Base-by-base conservation (phyloP, 2,113 vertebrate genomes). In the Morone saxatilis region DNA sequence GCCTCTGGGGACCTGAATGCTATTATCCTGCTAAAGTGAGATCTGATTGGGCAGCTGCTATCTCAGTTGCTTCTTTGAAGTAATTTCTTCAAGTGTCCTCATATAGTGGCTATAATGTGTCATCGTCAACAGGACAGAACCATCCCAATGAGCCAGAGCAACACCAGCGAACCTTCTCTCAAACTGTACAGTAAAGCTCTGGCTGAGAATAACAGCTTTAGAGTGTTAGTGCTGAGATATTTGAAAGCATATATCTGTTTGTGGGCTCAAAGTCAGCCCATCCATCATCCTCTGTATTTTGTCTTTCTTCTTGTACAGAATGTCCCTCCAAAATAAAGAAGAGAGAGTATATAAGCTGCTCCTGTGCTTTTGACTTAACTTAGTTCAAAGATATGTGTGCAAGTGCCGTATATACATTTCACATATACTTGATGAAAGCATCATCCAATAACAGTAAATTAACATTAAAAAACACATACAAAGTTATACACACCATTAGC, bases 11-110 rank as follows among this genome's bases (percentile, higher is more conserved):
- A 88, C 71, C 82, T 79, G 75, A 85, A 88, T 85, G 83, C 88
- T 81, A 91, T 92, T 93, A 91, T 91, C 78, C 48, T 9, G 57
- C 89, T 79, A 79, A 84, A 91, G 83, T 85, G 80, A 86, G 79
- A 90, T 91, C 85, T 88, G 89, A 94, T 89, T 88, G 87, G 86
- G 83, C 89, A 90, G 83, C 89, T 90, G 80, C 88, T 84, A 85
- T 92, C 89, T 77, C 72, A 67, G 65, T 89, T 68, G 72, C 62
- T 89, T 73, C 84, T 93, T 86, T 93, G 72, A 91, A 88, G 80
- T 81, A 7, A 73, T 88, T 87, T 92, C 82, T 92, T 84, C 83
- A 87, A 92, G 87, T 74, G 61, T 51, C 62, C 66, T 71, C 57
- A 51, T 75, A 61, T 63, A 56, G 80, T 57, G 6, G 17, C 76